Evolutionary conservation across 2,797 vertebrate species (phyloP).

Genomic region (Gorsachius magnificus): DNA sequence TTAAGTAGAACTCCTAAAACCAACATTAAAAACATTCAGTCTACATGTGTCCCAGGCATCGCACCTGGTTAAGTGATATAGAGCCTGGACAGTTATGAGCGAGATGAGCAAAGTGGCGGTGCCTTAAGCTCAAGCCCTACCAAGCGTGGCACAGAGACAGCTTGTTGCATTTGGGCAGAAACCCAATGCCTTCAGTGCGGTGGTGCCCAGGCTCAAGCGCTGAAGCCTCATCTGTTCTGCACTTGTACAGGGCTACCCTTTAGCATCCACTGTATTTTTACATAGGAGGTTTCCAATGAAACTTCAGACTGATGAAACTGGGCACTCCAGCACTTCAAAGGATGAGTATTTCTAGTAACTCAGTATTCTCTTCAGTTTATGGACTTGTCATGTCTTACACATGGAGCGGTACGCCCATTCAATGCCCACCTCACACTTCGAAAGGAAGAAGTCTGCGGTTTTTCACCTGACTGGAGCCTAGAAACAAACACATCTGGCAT

Average conservation of each 20-base stretch:
- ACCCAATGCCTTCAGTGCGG: fast-evolving
- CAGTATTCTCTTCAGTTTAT: neutral
- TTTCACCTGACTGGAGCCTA: too few relatives aligned
- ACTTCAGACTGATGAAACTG: neutral
- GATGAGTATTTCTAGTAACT: neutral
- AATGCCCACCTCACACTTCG: neutral
- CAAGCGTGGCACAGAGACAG: neutral
- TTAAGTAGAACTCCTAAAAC: neutral
- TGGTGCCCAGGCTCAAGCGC: neutral
- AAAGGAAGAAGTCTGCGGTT: neutral
- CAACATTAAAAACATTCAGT: neutral
- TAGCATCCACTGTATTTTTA: neutral
- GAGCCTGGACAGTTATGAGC: neutral
- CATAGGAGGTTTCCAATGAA: neutral
- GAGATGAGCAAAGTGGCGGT: neutral
- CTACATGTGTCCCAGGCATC: neutral
- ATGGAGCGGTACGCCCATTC: neutral
- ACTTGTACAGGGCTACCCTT: neutral
- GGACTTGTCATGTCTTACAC: neutral
- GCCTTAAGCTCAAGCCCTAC: neutral
- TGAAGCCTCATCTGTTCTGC: neutral
- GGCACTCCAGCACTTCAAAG: neutral
- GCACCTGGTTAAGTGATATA: neutral
- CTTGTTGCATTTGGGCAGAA: neutral
- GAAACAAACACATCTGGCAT: neutral